Evolutionary conservation across 1,140 invertebrate genomes (phyloP).

Genomic region (Melanaphis sacchari): DNA sequence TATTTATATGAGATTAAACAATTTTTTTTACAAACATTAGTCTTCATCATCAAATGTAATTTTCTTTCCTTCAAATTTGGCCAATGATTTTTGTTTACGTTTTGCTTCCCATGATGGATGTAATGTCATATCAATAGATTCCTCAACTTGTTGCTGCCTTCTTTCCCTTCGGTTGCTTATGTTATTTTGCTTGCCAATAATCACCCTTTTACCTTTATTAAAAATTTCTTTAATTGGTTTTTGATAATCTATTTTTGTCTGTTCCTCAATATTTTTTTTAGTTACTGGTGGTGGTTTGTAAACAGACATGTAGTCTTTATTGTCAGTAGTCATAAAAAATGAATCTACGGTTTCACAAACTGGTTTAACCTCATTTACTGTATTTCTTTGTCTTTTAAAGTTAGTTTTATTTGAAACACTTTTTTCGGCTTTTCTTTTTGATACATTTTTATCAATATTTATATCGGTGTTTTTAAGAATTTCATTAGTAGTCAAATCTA

Average conservation of each 20-base stretch:
- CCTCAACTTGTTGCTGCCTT: conserved; percentile 47
- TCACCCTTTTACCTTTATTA: conserved; percentile 60
- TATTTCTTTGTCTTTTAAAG: conserved; percentile 57
- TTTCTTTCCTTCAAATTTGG: conserved; percentile 66
- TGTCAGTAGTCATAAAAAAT: conserved; percentile 69
- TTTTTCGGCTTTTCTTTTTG: not conserved
- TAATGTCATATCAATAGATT: conserved; percentile 60
- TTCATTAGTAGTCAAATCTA: not conserved
- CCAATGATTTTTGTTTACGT: conserved; percentile 65
- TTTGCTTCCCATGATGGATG: conserved; percentile 73
- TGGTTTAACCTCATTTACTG: conserved; percentile 33
- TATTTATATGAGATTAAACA: conserved; percentile 43
- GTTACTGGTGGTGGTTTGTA: conserved; percentile 63
- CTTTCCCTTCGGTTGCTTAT: conserved; percentile 49
- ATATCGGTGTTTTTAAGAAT: not conserved
- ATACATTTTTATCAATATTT: not conserved
- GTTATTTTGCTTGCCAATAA: conserved; percentile 46
- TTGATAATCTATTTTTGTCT: conserved; percentile 64
- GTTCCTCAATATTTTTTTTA: conserved; percentile 60
- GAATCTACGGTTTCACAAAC: conserved; percentile 65
- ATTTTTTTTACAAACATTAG: conserved; percentile 26
- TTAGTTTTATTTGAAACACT: not conserved
- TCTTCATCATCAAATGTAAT: conserved; percentile 64
- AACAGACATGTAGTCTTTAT: conserved; percentile 68
- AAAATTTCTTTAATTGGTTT: conserved; percentile 64